Evolutionary conservation across 2,113 vertebrate genomes (phyloP).

Genomic region (Tor tambroides): DNA sequence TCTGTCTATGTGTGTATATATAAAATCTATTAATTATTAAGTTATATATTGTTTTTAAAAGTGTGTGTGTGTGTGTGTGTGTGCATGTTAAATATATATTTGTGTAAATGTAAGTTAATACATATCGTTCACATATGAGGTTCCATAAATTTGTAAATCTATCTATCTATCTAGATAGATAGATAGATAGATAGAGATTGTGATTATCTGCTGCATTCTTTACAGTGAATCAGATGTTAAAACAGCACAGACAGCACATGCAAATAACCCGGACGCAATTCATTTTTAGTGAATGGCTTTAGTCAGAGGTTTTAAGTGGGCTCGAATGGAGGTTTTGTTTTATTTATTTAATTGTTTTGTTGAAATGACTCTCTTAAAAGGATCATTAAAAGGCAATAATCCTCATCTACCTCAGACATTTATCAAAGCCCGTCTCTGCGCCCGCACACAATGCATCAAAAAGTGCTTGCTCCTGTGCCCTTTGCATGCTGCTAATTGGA

Average conservation of each 20-base stretch:
- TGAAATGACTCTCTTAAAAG: conserved; percentile 15
- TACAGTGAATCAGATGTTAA: too few relatives aligned
- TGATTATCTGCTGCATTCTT: too few relatives aligned
- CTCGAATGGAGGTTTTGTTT: conserved; percentile 4
- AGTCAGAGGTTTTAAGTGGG: background rate
- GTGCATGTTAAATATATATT: too few relatives aligned
- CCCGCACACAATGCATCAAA: conserved; percentile 35
- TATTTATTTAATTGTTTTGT: conserved; percentile 7
- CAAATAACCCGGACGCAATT: background rate
- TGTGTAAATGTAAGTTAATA: too few relatives aligned
- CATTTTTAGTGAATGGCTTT: conserved; percentile 12
- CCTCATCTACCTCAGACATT: conserved; percentile 29
- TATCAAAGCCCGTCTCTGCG: conserved; percentile 30
- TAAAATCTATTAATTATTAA: too few relatives aligned
- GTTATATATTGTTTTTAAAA: too few relatives aligned
- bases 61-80: too few relatives aligned
- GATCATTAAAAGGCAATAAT: conserved; percentile 45
- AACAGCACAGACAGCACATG: background rate
- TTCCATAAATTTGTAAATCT: too few relatives aligned
- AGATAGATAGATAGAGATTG: too few relatives aligned
- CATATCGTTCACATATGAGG: too few relatives aligned
- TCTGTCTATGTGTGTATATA: too few relatives aligned
- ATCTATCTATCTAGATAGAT: too few relatives aligned
- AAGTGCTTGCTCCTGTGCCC: conserved; percentile 23
- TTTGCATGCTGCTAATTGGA: conserved; percentile 43